Conservation (phyloP, 2,888 invertebrate genomes). For the Escarpia spicata region DNA sequence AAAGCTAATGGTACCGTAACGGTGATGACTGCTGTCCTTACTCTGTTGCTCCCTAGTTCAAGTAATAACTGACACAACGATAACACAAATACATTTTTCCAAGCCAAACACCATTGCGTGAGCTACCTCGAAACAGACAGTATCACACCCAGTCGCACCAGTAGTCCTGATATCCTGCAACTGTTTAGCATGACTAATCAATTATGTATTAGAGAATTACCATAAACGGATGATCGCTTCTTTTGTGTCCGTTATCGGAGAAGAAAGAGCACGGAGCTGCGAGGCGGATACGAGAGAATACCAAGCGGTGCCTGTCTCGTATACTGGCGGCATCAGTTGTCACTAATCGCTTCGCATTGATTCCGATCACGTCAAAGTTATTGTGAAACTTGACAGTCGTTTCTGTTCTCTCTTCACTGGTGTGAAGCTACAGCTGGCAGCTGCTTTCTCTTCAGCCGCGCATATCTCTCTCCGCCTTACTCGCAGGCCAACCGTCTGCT, state of each 20-base stretch:
- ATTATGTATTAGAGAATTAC: neutral
- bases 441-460: neutral
- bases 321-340: neutral
- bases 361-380: slow-evolving; percentile 13
- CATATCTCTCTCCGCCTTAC: neutral
- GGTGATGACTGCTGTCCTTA: too few relatives aligned
- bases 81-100: too few relatives aligned
- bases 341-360: neutral
- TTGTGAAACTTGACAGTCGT: neutral
- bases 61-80: too few relatives aligned
- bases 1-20: too few relatives aligned
- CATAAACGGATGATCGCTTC: neutral
- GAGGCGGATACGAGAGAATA: neutral
- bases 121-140: neutral
- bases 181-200: neutral
- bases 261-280: neutral
- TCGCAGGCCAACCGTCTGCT: neutral
- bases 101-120: neutral
- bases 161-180: neutral
- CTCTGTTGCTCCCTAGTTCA: too few relatives aligned
- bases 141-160: neutral
- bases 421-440: neutral
- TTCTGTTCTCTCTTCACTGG: neutral
- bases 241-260: neutral
- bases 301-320: neutral